Conservation (phyloP, 1,140 invertebrate genomes). For the Oncopodura yosiiana region DNA sequence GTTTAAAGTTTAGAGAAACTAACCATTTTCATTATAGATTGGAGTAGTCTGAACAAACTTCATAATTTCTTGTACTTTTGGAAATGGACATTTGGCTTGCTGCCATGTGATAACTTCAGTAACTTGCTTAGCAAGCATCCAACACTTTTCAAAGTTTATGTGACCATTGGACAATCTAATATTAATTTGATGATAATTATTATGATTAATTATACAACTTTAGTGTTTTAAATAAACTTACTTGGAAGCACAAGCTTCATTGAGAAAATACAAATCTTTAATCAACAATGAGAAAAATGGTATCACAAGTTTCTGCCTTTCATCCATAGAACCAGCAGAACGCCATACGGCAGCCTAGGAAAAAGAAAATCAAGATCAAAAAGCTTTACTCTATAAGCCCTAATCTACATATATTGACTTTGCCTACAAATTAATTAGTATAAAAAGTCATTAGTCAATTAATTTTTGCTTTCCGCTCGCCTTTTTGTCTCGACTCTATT, state of each 20-base stretch:
- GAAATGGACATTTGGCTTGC: slow-evolving; percentile 74
- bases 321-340: slow-evolving; percentile 70
- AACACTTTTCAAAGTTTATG: slow-evolving; percentile 84
- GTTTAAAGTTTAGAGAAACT: slow-evolving; percentile 32
- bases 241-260: slow-evolving; percentile 77
- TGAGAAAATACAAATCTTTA: slow-evolving; percentile 81
- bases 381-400: slow-evolving; percentile 2
- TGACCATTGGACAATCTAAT: slow-evolving; percentile 69
- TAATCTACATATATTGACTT: slow-evolving; percentile 11
- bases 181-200: background rate
- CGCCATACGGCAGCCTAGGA: slow-evolving; percentile 72
- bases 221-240: too few relatives aligned
- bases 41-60: slow-evolving; percentile 68
- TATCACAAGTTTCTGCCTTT: slow-evolving; percentile 74
- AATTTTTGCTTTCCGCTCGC: too few relatives aligned
- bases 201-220: too few relatives aligned
- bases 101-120: slow-evolving; percentile 82
- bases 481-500: too few relatives aligned
- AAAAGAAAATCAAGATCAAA: background rate
- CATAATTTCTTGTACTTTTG: slow-evolving; percentile 64
- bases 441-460: too few relatives aligned
- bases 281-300: slow-evolving; percentile 84
- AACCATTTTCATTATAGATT: slow-evolving; percentile 70
- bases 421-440: too few relatives aligned
- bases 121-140: slow-evolving; percentile 77